Base-by-base conservation (phyloP, 2,888 invertebrate genomes). In the Lepeophtheirus nordmannii region DNA sequence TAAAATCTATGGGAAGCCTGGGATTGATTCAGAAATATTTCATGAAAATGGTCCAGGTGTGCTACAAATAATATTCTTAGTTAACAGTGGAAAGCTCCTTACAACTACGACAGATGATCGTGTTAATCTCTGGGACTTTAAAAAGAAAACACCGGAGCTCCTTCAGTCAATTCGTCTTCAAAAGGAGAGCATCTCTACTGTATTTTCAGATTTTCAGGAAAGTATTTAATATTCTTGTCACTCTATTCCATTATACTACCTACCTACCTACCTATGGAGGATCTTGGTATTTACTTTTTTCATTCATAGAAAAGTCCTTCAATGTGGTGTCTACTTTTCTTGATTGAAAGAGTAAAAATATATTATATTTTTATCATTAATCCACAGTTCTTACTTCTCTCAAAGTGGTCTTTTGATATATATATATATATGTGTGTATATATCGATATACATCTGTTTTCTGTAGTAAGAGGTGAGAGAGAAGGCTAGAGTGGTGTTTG, bases 111-210 rank as follows among this genome's bases (percentile, higher is more conserved):
- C 91, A 12, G 97, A 98, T 79, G 94, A 97, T 79, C 87, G 86
- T 73, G 79, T 98, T 68, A 96, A 98, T 79, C 82, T 97, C 72
- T 98, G 98, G 98, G 94, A 89, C 80, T 89, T 93, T 80, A 81
- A 91, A 73, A 87, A 93, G 83, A 91, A 90, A 79, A 84, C 82
- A 71, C 91, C 96, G 68, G 91, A 90, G 79, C 84, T 97, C 73
- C 87, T 94, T 71, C 96, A 97, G 79, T 89, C 91, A 72, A 84
- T 98, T 75, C 94, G 96, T 80, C 96, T 98, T 79, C 91, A 93
- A 78, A 83, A 91, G 74, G 96, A 96, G 79, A 86, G 88, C 94
- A 14, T 63, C 20, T 22, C 37, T 10, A 23, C 17, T 20, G 53
- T 63, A n/a, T 53, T 22, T 22, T 38, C 53, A 14, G 63, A 63